Percentiles rank a stretch among this genome's conserved stretches.
Conservation (phyloP, 2,113 vertebrate species). For the Circaetus gallicus region DNA sequence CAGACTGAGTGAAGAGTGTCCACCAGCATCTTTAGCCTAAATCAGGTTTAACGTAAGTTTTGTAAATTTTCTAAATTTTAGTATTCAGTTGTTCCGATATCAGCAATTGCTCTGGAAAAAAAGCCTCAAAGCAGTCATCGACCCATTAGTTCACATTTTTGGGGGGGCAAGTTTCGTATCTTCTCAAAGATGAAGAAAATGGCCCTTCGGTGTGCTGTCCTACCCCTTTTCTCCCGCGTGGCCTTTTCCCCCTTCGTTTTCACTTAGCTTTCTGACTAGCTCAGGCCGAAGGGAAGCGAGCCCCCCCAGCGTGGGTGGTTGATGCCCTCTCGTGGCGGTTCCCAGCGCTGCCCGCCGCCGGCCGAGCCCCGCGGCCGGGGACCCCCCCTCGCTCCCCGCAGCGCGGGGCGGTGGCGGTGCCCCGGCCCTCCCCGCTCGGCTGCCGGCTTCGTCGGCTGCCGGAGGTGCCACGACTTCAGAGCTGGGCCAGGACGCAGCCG, state of each 20-base stretch:
- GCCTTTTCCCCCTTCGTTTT: fast-evolving
- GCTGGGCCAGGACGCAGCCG: too few relatives aligned
- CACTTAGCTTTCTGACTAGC: neutral
- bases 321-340: conserved; percentile 17
- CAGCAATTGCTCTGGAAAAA: neutral
- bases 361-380: too few relatives aligned
- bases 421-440: neutral
- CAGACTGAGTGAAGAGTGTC: neutral
- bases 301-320: neutral
- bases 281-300: neutral
- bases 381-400: too few relatives aligned
- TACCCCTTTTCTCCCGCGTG: neutral
- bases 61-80: neutral
- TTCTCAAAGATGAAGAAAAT: neutral
- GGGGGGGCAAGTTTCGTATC: neutral
- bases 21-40: neutral
- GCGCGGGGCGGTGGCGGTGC: too few relatives aligned
- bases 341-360: neutral
- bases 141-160: neutral
- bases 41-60: fast-evolving
- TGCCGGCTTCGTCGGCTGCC: neutral
- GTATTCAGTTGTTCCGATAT: fast-evolving
- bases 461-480: fast-evolving
- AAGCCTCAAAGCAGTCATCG: neutral
- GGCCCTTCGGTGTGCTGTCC: fast-evolving